These are phyloP conservation scores for Silvanus unidentatus DNA, from an alignment of 2,888 invertebrate species.

Conservation along the genomic window DNA sequence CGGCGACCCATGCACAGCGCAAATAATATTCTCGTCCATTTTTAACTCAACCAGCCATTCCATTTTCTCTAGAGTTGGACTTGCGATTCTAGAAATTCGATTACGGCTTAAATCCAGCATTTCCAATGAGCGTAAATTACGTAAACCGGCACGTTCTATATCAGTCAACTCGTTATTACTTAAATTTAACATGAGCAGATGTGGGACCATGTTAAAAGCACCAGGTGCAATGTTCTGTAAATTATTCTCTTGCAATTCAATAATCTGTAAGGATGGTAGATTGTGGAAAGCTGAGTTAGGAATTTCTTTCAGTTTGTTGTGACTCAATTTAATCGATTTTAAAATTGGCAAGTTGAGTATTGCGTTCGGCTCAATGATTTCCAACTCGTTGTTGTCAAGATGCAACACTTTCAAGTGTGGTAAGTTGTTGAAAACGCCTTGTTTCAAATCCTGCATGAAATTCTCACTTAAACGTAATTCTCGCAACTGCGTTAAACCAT, in stretches of 20 bases:
- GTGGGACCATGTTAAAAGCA: constrained; percentile 72
- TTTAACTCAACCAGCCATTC: constrained; percentile 83
- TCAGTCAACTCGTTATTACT: constrained; percentile 73
- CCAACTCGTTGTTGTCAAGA: constrained; percentile 75
- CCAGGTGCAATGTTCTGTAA: constrained; percentile 65
- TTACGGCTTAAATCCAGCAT: constrained; percentile 82
- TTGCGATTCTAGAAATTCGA: constrained; percentile 58
- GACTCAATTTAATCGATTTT: constrained; percentile 53
- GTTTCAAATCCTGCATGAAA: constrained; percentile 62
- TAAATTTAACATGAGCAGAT: constrained; percentile 74
- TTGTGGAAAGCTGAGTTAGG: constrained; percentile 72
- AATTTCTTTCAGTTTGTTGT: constrained; percentile 67
- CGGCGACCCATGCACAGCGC: constrained; percentile 71
- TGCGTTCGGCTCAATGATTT: constrained; percentile 66
- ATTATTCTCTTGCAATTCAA: constrained; percentile 76
- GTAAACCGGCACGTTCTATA: constrained; percentile 69
- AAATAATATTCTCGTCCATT: constrained; percentile 78
- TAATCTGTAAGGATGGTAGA: constrained; percentile 64
- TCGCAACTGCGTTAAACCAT: constrained; percentile 61
- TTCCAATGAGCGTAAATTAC: constrained; percentile 70
- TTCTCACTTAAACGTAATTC: constrained; percentile 72
- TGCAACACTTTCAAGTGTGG: constrained; percentile 67
- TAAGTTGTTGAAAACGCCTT: constrained; percentile 67
- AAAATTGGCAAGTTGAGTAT: constrained; percentile 65
- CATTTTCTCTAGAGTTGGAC: constrained; percentile 65